Conservation (phyloP, 2,113 vertebrate genomes). For the Stegastes partitus region DNA sequence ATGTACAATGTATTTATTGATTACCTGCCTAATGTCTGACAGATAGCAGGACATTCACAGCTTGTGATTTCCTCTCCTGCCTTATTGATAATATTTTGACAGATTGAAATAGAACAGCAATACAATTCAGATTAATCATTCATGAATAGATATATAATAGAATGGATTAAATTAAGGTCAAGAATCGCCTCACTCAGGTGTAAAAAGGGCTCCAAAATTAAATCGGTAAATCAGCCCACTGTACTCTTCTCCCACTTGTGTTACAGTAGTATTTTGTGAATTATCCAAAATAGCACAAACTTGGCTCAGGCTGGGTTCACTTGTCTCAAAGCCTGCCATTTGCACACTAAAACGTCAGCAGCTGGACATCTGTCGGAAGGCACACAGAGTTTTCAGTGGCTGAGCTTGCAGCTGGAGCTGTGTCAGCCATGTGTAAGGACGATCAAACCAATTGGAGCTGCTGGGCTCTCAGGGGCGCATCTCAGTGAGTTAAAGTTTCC, state of each 20-base stretch:
- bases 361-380: slow-evolving; percentile 54
- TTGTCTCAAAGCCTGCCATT: slow-evolving; percentile 49
- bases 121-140: neutral
- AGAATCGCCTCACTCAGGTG: neutral
- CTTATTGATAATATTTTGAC: neutral
- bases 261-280: slow-evolving; percentile 9
- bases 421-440: slow-evolving; percentile 60
- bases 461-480: slow-evolving; percentile 49
- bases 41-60: neutral
- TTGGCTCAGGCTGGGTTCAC: slow-evolving; percentile 8
- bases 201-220: neutral
- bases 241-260: neutral
- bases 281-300: slow-evolving; percentile 21
- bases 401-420: slow-evolving; percentile 57
- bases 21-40: slow-evolving; percentile 23
- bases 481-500: slow-evolving; percentile 66
- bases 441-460: slow-evolving; percentile 54
- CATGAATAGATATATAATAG: neutral
- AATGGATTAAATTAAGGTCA: neutral
- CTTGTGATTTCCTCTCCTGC: neutral
- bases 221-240: neutral
- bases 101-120: neutral
- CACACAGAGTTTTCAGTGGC: slow-evolving; percentile 19
- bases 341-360: slow-evolving; percentile 49
- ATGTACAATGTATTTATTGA: slow-evolving; percentile 11